A percentile compares a stretch with the other conserved stretches of the same genome.
Conservation (phyloP, 2,113 vertebrate genomes). For the Cyphomyrus plagiostoma region DNA sequence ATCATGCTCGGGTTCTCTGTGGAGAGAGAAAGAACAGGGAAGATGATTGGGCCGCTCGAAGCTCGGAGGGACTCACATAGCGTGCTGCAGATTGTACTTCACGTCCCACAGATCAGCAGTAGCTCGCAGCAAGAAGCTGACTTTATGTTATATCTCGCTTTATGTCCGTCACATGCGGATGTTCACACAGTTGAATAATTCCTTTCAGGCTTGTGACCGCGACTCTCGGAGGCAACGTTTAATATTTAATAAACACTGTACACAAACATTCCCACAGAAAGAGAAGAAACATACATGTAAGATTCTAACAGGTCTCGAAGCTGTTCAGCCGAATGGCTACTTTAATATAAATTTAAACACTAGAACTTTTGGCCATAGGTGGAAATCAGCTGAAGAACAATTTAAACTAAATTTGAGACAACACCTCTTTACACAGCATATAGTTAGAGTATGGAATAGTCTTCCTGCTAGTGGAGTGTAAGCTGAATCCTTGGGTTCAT, state of each 20-base stretch:
- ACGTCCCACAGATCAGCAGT: background rate
- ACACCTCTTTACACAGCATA: too few species aligned
- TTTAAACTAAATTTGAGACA: too few species aligned
- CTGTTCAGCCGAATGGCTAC: too few species aligned
- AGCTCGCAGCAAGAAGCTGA: background rate
- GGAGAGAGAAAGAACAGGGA: slow-evolving; percentile 30
- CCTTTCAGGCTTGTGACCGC: background rate
- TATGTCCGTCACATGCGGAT: background rate
- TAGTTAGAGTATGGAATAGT: too few species aligned
- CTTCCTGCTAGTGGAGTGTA: too few species aligned
- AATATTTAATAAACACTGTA: background rate
- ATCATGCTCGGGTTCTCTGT: slow-evolving; percentile 87
- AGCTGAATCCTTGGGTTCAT: too few species aligned
- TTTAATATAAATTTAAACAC: too few species aligned
- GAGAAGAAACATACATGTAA: background rate
- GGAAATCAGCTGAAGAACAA: too few species aligned
- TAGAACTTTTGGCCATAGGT: too few species aligned
- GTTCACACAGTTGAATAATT: background rate
- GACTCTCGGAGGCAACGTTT: background rate
- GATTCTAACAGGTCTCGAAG: too few species aligned
- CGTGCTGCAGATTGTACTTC: background rate
- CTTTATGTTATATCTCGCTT: background rate
- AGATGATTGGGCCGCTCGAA: background rate
- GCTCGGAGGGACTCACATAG: background rate
- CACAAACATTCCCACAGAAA: background rate